Base-by-base conservation (phyloP, 2,888 invertebrate genomes). In the Drosophila setosimentum region DNA sequence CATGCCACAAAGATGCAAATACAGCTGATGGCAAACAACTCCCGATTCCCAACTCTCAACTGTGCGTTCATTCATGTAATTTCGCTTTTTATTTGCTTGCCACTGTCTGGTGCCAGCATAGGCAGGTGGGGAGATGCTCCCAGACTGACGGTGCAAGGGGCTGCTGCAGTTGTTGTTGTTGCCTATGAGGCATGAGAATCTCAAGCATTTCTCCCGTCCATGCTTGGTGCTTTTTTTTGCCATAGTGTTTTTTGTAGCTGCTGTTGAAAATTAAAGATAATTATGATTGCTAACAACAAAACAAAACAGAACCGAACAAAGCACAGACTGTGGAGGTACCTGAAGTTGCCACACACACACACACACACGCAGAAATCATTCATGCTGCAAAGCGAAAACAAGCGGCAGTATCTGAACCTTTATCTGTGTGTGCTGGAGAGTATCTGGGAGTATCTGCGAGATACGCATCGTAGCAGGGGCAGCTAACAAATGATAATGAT, bases 401-500 rank as follows among this genome's bases (percentile, higher is more conserved):
- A 51, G 61, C 40, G 42, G 54, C 58, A 54, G 49, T 55, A 58
- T n/a, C 18, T 64, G 33, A 51, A 27, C 32, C n/a, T 50, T 10
- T 49, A 27, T 54, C 21, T 57, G 37, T 45, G 45, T 45, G 45
- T 3, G 45, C 45, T 8, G 24, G 3, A 16, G 24, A 45, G 45
- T 61, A 48, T 66, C 48, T 69, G 62, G 53, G 32, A 53, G 68
- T 40, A 59, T 73, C 65, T 69, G 45, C 27, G 30, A 76, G 85
- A 85, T 85, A 81, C 78, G 62, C 66, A 82, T 76, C 42, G 50
- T 62, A 54, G 67, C 60, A 62, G 68, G 48, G 59, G 53, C 73
- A 69, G 67, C 68, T 62, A 78, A 69, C 81, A 84, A 83, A 84
- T 84, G 82, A 81, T 81, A 79, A 79, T 82, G 85, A 84, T 84